Conservation (phyloP, 1,140 invertebrate genomes). For the Philaenus spumarius region DNA sequence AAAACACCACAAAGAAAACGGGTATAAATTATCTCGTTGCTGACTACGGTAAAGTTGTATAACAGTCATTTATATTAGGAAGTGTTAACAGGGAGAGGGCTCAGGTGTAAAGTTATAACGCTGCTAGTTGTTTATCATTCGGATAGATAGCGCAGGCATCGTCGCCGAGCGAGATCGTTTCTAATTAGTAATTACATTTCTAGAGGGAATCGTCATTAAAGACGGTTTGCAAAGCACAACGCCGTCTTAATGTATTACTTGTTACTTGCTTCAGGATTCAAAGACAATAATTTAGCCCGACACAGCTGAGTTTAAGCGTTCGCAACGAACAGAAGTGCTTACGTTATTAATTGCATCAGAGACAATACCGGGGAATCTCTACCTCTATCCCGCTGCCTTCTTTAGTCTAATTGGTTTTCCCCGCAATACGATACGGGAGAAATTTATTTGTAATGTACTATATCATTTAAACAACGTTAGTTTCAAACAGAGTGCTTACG, state of each 20-base stretch:
- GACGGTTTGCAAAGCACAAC: conserved; percentile 1
- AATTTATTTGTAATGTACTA: too few relatives aligned
- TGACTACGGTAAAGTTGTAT: too few relatives aligned
- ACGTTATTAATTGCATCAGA: conserved; percentile 13
- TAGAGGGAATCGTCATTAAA: conserved; percentile 14
- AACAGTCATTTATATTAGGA: conserved; percentile 6
- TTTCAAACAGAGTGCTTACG: too few relatives aligned
- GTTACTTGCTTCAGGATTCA: conserved; percentile 3
- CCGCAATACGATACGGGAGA: too few relatives aligned
- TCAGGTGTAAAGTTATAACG: conserved; percentile 11
- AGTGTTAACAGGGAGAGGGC: background rate
- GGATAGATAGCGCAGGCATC: background rate
- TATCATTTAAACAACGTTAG: too few relatives aligned
- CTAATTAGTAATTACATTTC: conserved; percentile 18
- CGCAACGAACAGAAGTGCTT: background rate
- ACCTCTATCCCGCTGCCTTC: background rate
- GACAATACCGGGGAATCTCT: background rate
- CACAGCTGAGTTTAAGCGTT: background rate
- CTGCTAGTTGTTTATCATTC: conserved; percentile 1
- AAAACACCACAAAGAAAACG: too few relatives aligned
- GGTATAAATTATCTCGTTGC: too few relatives aligned
- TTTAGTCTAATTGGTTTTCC: too few relatives aligned
- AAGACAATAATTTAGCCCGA: conserved; percentile 12
- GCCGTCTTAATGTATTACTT: background rate
- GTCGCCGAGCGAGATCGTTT: background rate